Evolutionary conservation across 2,888 invertebrate species (phyloP).

Genomic region (Drosophila differens): DNA sequence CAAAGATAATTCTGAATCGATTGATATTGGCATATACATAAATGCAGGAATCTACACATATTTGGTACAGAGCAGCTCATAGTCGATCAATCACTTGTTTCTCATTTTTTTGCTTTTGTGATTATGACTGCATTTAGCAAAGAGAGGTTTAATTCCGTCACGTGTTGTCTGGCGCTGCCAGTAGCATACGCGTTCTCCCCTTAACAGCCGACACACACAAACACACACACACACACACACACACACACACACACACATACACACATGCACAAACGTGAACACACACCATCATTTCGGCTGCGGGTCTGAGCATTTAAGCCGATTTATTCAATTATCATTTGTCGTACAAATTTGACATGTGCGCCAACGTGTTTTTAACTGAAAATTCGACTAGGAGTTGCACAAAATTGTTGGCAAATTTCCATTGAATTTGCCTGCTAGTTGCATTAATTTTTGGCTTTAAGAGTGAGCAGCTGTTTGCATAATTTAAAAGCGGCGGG

Average conservation of each 20-base stretch:
- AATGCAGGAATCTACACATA: not conserved
- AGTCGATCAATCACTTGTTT: not conserved
- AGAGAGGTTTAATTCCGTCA: conserved; percentile 53
- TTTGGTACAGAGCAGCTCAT: conserved; percentile 3
- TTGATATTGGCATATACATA: not conserved
- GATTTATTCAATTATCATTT: conserved; percentile 83
- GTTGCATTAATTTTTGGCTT: conserved; percentile 55
- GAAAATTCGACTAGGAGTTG: conserved; percentile 38
- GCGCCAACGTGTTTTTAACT: conserved; percentile 49
- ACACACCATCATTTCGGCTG: conserved; percentile 28
- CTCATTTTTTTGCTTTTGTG: conserved; percentile 55
- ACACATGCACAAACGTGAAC: not conserved
- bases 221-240: not conserved
- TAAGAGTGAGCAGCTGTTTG: conserved; percentile 50
- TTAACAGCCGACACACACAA: not conserved
- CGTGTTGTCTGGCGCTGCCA: conserved; percentile 50
- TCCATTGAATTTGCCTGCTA: conserved; percentile 19
- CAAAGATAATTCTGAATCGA: not conserved
- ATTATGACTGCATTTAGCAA: conserved; percentile 63
- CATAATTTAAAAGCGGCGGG: conserved; percentile 44
- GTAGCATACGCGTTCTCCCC: conserved; percentile 35
- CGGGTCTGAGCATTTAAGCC: conserved; percentile 74
- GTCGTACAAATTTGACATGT: conserved; percentile 65
- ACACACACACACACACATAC: not conserved
- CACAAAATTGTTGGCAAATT: conserved; percentile 27